Evolutionary conservation across 2,797 vertebrate genomes (phyloP).

Genomic region (Sarcoramphus papa): DNA sequence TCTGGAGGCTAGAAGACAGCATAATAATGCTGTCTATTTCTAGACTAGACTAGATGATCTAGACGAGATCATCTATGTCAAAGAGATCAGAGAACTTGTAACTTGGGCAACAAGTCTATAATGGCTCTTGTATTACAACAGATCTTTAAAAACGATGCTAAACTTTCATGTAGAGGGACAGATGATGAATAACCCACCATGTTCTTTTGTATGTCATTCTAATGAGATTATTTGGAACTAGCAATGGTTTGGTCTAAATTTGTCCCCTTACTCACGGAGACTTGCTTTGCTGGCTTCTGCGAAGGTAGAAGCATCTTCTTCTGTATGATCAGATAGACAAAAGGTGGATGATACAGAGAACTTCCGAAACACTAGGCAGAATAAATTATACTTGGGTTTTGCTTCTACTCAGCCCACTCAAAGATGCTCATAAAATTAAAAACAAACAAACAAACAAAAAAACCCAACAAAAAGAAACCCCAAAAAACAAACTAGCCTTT

Average conservation of each 20-base stretch:
- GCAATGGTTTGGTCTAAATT: not conserved
- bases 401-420: not conserved
- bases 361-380: not conserved
- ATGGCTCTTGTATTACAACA: not conserved
- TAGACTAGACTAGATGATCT: not conserved
- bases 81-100: not conserved
- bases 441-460: not conserved
- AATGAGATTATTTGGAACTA: not conserved
- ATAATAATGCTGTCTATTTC: not conserved
- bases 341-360: not conserved
- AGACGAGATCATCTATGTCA: not conserved
- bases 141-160: not conserved
- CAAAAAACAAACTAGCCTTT: not conserved
- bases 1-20: not conserved
- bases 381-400: not conserved
- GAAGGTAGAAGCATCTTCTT: not conserved
- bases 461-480: accelerated
- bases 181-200: not conserved
- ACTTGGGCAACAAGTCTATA: not conserved
- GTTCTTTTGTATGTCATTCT: not conserved
- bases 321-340: not conserved
- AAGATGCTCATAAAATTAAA: not conserved
- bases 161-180: not conserved
- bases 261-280: not conserved
- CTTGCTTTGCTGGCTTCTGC: not conserved